These are phyloP conservation scores for Temnopleurus reevesii DNA, from an alignment of 53 echinoderm and acorn worm species.

Conservation along the genomic window DNA sequence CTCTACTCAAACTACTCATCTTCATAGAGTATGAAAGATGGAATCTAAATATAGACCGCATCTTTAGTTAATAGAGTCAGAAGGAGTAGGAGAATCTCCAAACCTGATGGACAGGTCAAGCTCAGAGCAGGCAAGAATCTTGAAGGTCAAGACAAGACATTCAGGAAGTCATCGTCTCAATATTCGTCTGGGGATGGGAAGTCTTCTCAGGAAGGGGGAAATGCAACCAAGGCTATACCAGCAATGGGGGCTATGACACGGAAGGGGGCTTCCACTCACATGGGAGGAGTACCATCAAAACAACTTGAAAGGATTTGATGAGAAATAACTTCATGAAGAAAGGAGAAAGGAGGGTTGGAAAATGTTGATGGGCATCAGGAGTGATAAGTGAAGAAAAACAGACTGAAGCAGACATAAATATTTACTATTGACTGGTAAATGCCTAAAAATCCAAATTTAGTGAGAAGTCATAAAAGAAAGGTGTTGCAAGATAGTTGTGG, in stretches of 20 bases:
- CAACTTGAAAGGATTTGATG: neutral
- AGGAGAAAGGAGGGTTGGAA: too few relatives aligned
- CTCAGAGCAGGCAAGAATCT: neutral
- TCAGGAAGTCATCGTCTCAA: slow-evolving; percentile 11
- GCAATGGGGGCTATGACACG: neutral
- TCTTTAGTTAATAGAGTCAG: neutral
- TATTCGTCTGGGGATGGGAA: slow-evolving; percentile 2
- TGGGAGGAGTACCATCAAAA: neutral
- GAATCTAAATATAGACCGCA: slow-evolving; percentile 1
- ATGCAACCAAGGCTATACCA: neutral
- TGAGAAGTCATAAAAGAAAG: too few relatives aligned
- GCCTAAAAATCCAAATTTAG: too few relatives aligned
- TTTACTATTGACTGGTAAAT: too few relatives aligned
- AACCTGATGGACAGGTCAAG: slow-evolving; percentile 30
- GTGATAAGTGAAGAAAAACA: too few relatives aligned
- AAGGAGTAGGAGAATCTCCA: neutral
- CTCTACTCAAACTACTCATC: neutral
- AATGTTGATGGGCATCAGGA: too few relatives aligned
- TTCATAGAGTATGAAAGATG: neutral
- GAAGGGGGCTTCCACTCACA: neutral
- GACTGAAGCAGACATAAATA: too few relatives aligned
- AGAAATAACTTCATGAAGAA: neutral
- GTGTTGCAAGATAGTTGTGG: too few relatives aligned
- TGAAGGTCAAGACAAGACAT: slow-evolving; percentile 11
- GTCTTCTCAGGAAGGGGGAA: slow-evolving; percentile 3